These are phyloP conservation scores for Cairina moschata DNA, from an alignment of 2,113 vertebrate species.

Conservation along the genomic window DNA sequence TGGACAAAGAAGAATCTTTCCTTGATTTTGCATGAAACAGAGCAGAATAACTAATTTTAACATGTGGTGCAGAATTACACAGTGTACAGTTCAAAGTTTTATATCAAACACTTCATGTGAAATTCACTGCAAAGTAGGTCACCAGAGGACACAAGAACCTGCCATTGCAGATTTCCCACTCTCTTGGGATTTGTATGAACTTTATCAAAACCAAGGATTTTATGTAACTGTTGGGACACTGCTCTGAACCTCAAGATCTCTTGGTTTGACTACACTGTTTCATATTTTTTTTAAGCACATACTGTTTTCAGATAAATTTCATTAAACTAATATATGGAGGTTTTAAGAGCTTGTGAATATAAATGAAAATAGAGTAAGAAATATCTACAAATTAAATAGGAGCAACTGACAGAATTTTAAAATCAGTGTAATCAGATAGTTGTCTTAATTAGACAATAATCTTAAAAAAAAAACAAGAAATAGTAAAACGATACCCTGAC, in stretches of 20 bases:
- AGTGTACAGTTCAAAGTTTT: background rate
- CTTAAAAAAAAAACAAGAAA: background rate
- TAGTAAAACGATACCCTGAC: background rate
- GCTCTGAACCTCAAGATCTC: background rate
- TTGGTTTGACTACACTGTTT: background rate
- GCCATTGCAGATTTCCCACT: background rate
- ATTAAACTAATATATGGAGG: background rate
- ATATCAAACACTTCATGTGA: background rate
- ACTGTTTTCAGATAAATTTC: background rate
- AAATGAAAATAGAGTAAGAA: background rate
- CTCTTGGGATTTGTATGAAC: background rate
- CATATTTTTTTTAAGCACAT: background rate
- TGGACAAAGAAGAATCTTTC: background rate
- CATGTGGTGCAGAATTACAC: background rate
- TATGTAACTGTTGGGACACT: background rate
- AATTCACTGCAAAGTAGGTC: background rate
- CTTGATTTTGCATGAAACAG: background rate
- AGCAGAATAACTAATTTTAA: constrained; percentile 4
- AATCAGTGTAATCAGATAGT: background rate
- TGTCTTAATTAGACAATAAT: background rate
- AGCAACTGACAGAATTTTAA: background rate
- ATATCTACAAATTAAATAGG: background rate
- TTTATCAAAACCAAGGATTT: background rate
- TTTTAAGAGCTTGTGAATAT: background rate
- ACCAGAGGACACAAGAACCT: background rate